Evolutionary conservation across 2,888 invertebrate species (phyloP), one percentile per base, ranked within the genome.

Genomic region (Drosophila flavopinicola): DNA sequence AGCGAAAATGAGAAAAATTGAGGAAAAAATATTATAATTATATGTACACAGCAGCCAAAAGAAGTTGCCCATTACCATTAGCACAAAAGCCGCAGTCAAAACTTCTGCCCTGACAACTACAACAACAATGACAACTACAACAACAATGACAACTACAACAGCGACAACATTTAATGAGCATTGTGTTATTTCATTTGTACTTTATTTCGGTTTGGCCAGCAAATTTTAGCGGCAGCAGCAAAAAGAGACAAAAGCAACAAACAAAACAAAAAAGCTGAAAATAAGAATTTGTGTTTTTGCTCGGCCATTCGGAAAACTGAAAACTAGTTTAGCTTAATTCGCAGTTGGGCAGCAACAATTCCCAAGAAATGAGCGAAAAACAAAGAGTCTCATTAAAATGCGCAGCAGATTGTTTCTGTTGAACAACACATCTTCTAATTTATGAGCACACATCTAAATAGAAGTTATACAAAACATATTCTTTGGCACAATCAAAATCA

Each of bases 281-380:
- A 52, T 73, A 58, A 44, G 61, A 69, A 77, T 79, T 64, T 69
- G 33, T 24, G 56, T 51, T 41, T 63, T 53, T 48, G 51, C 20
- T 33, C 24, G 32, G 15, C 47, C 44, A 49, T 51, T 78, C 41
- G 52, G 65, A 59, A 82, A 79, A 78, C 63, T 48, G 54, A 68
- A 83, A 79, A 85, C 79, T 69, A 79, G 79, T 79, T 85, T 85
- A 61, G 84, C 66, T 78, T 60, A 69, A 61, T 76, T 69, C 65
- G 72, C 75, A 65, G 63, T 58, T 60, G 53, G 38, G 35, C 39
- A 42, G 52, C 33, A 35, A 58, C 25, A 63, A 49, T 83, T 79
- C 54, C 47, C 45, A 41, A 41, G 79, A 79, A 78, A 53, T 54
- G 38, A 56, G 49, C 71, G 53, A 44, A 56, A 37, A 53, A 23